A percentile compares a stretch with the other conserved stretches of the same genome.
phyloP scores from a whole-genome alignment of 2,888 invertebrate genomes.

The Diplazon laetatorius region DNA sequence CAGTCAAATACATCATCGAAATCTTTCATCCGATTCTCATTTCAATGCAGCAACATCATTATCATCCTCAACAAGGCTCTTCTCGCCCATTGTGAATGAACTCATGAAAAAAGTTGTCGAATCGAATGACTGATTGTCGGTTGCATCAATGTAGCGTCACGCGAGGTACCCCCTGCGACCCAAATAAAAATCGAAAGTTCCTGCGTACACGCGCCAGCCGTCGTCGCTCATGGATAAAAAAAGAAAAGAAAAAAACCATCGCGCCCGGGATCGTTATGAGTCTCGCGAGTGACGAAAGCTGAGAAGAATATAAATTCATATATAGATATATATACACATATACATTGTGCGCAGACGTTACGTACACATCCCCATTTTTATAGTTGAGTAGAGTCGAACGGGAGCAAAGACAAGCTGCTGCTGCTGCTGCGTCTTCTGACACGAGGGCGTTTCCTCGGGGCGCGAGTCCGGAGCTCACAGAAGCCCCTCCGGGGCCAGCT shows the following conservation, averaged over 20 bases:
- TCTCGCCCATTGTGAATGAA: neutral
- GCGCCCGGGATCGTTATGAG: conserved; percentile 58
- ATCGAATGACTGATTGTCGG: conserved; percentile 36
- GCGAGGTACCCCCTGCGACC: conserved; percentile 45
- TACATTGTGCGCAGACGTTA: conserved; percentile 12
- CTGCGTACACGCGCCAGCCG: conserved; percentile 54
- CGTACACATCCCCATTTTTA: neutral
- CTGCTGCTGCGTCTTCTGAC: conserved; percentile 61
- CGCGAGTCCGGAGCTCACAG: conserved; percentile 27
- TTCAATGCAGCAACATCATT: neutral
- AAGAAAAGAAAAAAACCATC: conserved; percentile 48
- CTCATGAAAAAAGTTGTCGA: conserved; percentile 1
- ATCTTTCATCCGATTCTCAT: neutral
- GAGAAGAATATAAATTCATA: conserved; percentile 44
- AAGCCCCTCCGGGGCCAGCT: conserved; percentile 64
- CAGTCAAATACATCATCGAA: neutral
- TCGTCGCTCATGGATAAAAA: conserved; percentile 28
- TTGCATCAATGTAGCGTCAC: conserved; percentile 37
- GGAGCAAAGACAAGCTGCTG: conserved; percentile 75
- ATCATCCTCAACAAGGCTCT: neutral
- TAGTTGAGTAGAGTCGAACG: conserved; percentile 34
- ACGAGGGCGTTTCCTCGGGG: conserved; percentile 62
- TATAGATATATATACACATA: too few species aligned
- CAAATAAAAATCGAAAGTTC: conserved; percentile 50
- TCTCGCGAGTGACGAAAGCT: conserved; percentile 42